Base-by-base conservation (phyloP, 1,140 invertebrate genomes). In the Elymnias hypermnestra region DNA sequence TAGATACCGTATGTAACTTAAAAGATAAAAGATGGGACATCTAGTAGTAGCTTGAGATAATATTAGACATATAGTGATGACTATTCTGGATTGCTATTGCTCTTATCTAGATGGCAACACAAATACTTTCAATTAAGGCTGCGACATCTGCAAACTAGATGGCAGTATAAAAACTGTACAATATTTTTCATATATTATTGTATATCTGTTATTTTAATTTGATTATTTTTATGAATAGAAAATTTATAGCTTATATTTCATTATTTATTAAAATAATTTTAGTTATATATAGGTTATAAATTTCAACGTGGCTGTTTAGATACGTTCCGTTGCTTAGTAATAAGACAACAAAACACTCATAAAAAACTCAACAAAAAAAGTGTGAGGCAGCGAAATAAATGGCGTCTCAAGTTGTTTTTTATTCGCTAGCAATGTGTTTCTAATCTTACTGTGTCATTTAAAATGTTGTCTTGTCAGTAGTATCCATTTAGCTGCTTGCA, bases 371-470 rank as follows among this genome's bases (percentile, higher is more conserved):
- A 66, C 57, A 69, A 73, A 74, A 72, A 76, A 72, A 72, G 61
- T 78, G 63, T 63, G 61, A 76, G 67, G 69, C 67, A 74, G 72
- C 70, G 43, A 72, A 73, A 56, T 71, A 85, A 85, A 85, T 85
- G 82, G 82, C 82, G 82, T 85, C 82, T 75, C 70, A 74, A 82
- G 71, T 85, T 85, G 82, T 85, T 85, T 85, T 84, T 83, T 83
- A 82, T 72, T 68, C 63, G 37, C 57, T 65, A 67, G 66, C 63
- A 73, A 64, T 74, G 71, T 78, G 63, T 81, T 83, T 81, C 71
- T 73, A 68, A 69, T 69, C 45, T 55, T 54, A 56, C 44, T 53
- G 51, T 55, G 55, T 60, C 44, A 64, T 67, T 64, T 59, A 57
- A 53, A 42, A 64, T 58, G 57, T 64, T 64, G 48, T 57, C 58